Percentiles rank a stretch among this genome's conserved stretches.
phyloP scores from a whole-genome alignment of 2,888 invertebrate genomes.

The Laothoe populi region DNA sequence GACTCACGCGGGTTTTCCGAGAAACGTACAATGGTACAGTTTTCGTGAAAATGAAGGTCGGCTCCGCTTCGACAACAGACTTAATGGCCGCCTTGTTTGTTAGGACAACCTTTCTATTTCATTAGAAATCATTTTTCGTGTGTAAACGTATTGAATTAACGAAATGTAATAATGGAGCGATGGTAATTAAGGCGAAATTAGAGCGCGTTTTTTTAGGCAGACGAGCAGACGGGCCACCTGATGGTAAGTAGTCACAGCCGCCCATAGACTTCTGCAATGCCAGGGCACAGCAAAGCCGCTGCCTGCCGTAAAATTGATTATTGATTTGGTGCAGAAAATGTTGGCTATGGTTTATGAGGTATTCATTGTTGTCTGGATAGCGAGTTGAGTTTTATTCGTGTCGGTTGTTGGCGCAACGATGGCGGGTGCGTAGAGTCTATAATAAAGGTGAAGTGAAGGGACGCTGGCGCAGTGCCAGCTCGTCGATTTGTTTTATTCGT shows the following conservation, averaged over 20 bases:
- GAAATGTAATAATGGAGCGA: constrained; percentile 10
- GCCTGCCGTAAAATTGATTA: too few species aligned
- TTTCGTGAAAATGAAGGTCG: constrained; percentile 81
- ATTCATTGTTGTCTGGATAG: constrained; percentile 46
- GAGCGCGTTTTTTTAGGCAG: too few species aligned
- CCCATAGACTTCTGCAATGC: too few species aligned
- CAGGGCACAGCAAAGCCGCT: too few species aligned
- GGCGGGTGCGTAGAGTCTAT: constrained; percentile 48
- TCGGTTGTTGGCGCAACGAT: constrained; percentile 43
- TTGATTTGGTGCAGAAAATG: constrained; percentile 14
- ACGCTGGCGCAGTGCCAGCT: constrained; percentile 76
- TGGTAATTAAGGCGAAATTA: constrained; percentile 23
- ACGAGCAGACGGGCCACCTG: too few species aligned
- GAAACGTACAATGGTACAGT: constrained; percentile 70
- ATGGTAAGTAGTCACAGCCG: too few species aligned
- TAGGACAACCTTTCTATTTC: constrained; percentile 10
- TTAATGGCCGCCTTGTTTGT: constrained; percentile 13
- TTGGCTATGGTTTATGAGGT: constrained; percentile 18
- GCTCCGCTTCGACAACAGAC: constrained; percentile 43
- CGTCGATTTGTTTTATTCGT: constrained; percentile 80
- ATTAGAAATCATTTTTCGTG: constrained; percentile 16
- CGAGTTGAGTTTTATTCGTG: constrained; percentile 41
- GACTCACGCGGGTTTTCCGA: constrained; percentile 84
- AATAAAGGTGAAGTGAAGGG: constrained; percentile 74
- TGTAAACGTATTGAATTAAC: constrained; percentile 14